Evolutionary conservation across 2,888 invertebrate genomes (phyloP), one percentile per base, ranked within the genome.

Genomic region (Acanthococcus lagerstroemiae): DNA sequence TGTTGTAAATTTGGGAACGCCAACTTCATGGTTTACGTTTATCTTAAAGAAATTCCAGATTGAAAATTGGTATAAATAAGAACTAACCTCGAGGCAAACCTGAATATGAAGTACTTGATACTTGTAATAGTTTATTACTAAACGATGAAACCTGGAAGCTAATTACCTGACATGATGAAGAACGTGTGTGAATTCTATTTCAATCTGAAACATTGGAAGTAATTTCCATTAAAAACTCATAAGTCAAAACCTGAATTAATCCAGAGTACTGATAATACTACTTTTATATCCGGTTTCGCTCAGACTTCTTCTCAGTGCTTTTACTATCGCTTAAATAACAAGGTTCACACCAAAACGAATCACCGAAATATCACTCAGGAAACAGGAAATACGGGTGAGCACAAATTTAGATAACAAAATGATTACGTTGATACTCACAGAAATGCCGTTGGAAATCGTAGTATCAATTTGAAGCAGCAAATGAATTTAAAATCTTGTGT

Each of bases 11-110:
- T 63, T n/a, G n/a, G n/a, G n/a, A 63, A 63, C 22, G 63, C 27
- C 25, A 63, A 17, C 30, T 54, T 58, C 17, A 58, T 24, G 30
- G 27, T 21, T 63, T 63, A 17, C 63, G 63, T 63, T 63, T 63
- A 22, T 63, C 63, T 37, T 22, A 50, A n/a, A 52, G 17, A 48
- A 22, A 25, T 6, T 30, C 9, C 27, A 27, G 19, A 7, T 6
- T 17, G 37, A 9, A 37, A 37, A 9, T 9, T n/a, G 3, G n/a
- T 37, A 37, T 37, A 37, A 37, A 37, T 37, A 9, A 37, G n/a
- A 37, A 37, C 37, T 3, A 37, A 37, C 37, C 3, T 12, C 7
- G 37, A 12, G 6, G 6, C 6, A 7, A 15, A 5, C n/a, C 19
- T 5, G 6, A 50, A 50, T n/a, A 50, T n/a, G 50, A 19, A n/a